Evolutionary conservation across 2,888 invertebrate genomes (phyloP).

Genomic region (Nomada hirtipes): DNA sequence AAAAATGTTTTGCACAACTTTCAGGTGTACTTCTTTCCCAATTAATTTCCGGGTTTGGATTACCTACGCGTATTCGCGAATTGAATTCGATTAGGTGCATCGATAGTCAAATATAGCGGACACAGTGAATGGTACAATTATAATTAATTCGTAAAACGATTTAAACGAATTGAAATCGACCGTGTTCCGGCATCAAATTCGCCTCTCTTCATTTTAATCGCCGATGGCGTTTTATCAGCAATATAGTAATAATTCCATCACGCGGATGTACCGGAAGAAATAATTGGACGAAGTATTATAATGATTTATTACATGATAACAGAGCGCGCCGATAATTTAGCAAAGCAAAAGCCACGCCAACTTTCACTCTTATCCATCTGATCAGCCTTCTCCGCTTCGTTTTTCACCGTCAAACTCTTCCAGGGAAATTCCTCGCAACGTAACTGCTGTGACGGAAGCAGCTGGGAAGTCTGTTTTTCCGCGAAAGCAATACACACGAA

Average conservation of each 20-base stretch:
- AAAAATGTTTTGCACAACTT: background rate
- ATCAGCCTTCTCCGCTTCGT: constrained; percentile 57
- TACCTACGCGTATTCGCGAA: background rate
- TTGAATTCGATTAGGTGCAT: background rate
- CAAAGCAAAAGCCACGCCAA: constrained; percentile 65
- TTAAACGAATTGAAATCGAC: constrained; percentile 1
- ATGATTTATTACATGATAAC: constrained; percentile 31
- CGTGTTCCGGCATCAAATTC: too few relatives aligned
- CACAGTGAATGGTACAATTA: constrained; percentile 31
- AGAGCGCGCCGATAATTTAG: constrained; percentile 50
- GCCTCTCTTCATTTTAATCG: too few relatives aligned
- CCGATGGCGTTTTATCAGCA: background rate
- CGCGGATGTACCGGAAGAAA: background rate
- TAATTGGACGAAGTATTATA: background rate
- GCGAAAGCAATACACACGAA: too few relatives aligned
- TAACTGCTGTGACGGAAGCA: constrained; percentile 6
- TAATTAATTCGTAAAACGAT: constrained; percentile 29
- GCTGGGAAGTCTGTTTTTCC: background rate
- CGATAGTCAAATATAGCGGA: constrained; percentile 19
- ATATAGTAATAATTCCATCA: background rate
- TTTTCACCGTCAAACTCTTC: constrained; percentile 47
- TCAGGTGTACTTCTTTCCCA: background rate
- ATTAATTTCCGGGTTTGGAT: constrained; percentile 2
- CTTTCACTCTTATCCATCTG: constrained; percentile 76
- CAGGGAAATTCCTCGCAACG: constrained; percentile 72